These are phyloP conservation scores for Anthopleura sola DNA, from an alignment of 64 coral and sea anemone genomes.

Conservation along the genomic window DNA sequence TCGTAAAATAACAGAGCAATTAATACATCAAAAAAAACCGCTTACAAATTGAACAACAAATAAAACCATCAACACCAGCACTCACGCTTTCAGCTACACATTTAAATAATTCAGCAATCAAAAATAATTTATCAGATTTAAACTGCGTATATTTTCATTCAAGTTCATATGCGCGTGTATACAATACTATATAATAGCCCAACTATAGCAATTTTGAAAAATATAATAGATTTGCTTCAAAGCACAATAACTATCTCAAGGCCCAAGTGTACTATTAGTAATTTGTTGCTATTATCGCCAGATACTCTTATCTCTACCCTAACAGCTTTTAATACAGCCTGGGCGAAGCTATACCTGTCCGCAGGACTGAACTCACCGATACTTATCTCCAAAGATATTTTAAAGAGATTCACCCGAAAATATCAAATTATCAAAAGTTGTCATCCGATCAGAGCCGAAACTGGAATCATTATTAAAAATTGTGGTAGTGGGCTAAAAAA, in stretches of 20 bases:
- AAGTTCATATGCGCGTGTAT: no score
- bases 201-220: no score
- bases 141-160: no score
- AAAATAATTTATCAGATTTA: no score
- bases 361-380: background rate
- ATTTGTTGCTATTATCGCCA: background rate
- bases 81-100: background rate
- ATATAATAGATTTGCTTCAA: background rate
- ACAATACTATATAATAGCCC: no score
- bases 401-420: background rate
- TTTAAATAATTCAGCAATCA: no score
- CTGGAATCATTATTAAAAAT: background rate
- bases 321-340: slow-evolving; percentile 20
- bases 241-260: background rate
- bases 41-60: background rate
- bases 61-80: background rate
- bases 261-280: slow-evolving; percentile 18
- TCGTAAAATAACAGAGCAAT: background rate
- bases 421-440: background rate
- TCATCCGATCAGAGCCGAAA: background rate
- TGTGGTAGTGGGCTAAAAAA: no score
- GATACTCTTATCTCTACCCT: background rate
- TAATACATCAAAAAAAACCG: background rate
- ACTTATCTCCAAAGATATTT: background rate
- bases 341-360: background rate